phyloP scores from a whole-genome alignment of 2,888 invertebrate species.

The Odontomyia ornata region DNA sequence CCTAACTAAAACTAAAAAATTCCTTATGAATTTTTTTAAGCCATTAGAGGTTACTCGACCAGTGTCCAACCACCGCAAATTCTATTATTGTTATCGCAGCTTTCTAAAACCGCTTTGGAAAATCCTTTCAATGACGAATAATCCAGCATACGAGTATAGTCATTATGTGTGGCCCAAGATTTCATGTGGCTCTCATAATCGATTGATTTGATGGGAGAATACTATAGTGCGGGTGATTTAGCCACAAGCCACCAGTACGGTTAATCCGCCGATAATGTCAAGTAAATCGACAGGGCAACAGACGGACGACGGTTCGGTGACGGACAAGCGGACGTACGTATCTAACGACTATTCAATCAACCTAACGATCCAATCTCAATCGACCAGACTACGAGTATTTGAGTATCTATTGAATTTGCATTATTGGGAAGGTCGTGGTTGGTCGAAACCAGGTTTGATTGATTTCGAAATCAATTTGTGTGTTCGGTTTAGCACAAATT shows the following conservation, averaged over 20 bases:
- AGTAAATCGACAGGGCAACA: not conserved
- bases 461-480: constrained; percentile 43
- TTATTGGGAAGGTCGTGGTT: constrained; percentile 30
- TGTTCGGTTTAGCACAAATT: constrained; percentile 32
- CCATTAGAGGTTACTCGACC: not conserved
- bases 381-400: not conserved
- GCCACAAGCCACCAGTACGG: not conserved
- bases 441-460: constrained; percentile 14
- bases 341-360: constrained; percentile 12
- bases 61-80: not conserved
- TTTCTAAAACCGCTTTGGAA: not conserved
- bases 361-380: not conserved
- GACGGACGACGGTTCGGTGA: not conserved
- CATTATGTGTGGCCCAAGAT: constrained; percentile 21
- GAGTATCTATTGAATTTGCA: constrained; percentile 14
- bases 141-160: not conserved
- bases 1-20: no score
- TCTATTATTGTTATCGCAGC: not conserved
- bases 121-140: not conserved
- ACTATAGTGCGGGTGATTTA: not conserved
- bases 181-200: constrained; percentile 38
- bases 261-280: not conserved
- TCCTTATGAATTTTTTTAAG: no score
- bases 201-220: constrained; percentile 12
- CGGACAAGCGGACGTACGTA: not conserved